Evolutionary conservation across 2,113 vertebrate species (phyloP), one percentile per base, ranked within the genome.

Genomic region (Sciurus niger): DNA sequence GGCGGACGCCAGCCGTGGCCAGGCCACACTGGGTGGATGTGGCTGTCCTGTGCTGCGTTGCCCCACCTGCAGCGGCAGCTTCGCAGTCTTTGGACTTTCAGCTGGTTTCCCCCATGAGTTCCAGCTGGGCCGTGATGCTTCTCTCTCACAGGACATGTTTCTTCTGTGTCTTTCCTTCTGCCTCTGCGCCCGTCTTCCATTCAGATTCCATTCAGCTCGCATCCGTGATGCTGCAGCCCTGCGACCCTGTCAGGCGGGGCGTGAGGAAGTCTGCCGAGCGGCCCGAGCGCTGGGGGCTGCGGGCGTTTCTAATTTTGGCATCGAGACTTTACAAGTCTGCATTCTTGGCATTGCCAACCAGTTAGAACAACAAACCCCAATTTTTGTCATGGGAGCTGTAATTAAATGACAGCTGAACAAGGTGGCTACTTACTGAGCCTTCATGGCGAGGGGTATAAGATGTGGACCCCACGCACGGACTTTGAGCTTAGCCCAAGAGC

Each of bases 341-440:
- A 78, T 96, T 85, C 94, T 94, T 80, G 67, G 93, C 96, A 53
- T 84, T 90, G 91, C 74, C 96, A 84, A 63, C 91, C 73, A 60
- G 77, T 97, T 79, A 91, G 84, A 86, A 90, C 83, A 92, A 22
- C 90, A 89, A 90, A 87, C 65, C 60, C 82, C 86, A 37, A 2
- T 55, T 84, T 91, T 84, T 84, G 72, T 95, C 70, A 28, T 65
- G n/a, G 80, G 53, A 68, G 37, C 90, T n/a, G 20, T 93, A 51
- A 70, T 94, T 89, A 74, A 89, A 90, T 93, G 94, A 68, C 25
- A 77, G 5, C 77, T 68, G 46, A 60, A 34, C 37, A 74, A 32
- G 93, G 51, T 37, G 3, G 63, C 10, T 13, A 2, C 53, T 89
- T 68, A 2, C 34, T 46, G 74, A 72, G 77, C 16, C 22, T 68